A percentile compares a stretch with the other conserved stretches of the same genome.
These are phyloP conservation scores for Brachypodius melanocephalos DNA, from an alignment of 2,113 vertebrate genomes.

Conservation along the genomic window DNA sequence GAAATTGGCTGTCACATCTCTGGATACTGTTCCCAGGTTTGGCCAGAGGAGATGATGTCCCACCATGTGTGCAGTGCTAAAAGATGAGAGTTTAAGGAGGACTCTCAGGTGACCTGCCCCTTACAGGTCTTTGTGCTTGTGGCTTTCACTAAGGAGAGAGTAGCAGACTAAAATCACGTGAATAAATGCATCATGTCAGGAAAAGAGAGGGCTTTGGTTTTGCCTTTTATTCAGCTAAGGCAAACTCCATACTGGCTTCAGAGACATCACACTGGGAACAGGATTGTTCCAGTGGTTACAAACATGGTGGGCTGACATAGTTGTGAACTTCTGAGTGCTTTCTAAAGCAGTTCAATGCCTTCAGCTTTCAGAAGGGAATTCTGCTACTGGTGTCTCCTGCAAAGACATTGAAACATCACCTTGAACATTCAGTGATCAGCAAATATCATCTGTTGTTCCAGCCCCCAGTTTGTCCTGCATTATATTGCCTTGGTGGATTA, in stretches of 20 bases:
- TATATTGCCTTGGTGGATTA: neutral
- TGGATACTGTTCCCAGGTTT: neutral
- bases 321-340: rapidly evolving
- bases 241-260: neutral
- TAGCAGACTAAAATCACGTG: neutral
- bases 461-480: neutral
- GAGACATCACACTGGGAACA: neutral
- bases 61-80: neutral
- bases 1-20: neutral
- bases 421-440: neutral
- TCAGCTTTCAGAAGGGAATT: neutral
- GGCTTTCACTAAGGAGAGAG: neutral
- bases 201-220: neutral
- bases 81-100: neutral
- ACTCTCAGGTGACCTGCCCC: neutral
- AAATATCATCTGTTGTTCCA: neutral
- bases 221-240: neutral
- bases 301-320: neutral
- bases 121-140: neutral
- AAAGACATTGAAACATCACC: neutral
- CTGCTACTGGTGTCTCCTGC: neutral
- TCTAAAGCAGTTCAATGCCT: neutral
- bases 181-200: neutral
- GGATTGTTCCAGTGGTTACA: neutral
- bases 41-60: neutral